Base-by-base conservation (phyloP, 2,888 invertebrate species). In the Phengaris arion region DNA sequence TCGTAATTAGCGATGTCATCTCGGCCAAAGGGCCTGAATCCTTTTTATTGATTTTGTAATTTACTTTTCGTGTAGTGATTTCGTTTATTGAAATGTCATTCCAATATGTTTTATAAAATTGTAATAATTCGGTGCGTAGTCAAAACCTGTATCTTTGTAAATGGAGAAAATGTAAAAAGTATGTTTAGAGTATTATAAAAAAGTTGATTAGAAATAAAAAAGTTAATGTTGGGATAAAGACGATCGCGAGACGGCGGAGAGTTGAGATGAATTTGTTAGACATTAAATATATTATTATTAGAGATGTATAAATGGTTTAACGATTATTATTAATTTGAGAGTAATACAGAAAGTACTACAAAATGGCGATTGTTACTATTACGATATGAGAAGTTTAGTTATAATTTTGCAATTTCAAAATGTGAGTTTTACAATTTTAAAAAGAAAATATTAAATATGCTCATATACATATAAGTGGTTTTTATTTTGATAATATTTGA, bases 361-460 rank as follows among this genome's bases (percentile, higher is more conserved):
- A 90, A 87, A 91, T 88, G 91, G 89, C 92, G 91, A 90, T 92
- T 92, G 92, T 93, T 93, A 93, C 90, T 93, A 93, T 91, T 91
- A 91, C 92, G 90, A 92, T 92, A 93, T 92, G 92, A 92, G 91
- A 93, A 92, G 72, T 91, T 92, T 93, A 93, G 92, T 92, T 93
- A 90, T 93, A 93, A 92, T 93, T 93, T 93, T 93, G 93, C 92
- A 93, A 92, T 91, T 93, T 93, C 93, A 93, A 93, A 93, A 93
- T 93, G 93, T 93, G 93, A 92, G 92, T 93, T 93, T 93, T 93
- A 93, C 93, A 93, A 93, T 93, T 93, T 93, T 93, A 93, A 92
- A 89, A 90, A 90, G 92, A 92, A 92, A 92, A 92, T 92, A 93
- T 92, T 93, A 93, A 93, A 93, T 93, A 93, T 93, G 93, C 93